Percentiles rank a stretch among this genome's conserved stretches.
Conservation (phyloP, 2,113 vertebrate genomes). For the Picathartes gymnocephalus region DNA sequence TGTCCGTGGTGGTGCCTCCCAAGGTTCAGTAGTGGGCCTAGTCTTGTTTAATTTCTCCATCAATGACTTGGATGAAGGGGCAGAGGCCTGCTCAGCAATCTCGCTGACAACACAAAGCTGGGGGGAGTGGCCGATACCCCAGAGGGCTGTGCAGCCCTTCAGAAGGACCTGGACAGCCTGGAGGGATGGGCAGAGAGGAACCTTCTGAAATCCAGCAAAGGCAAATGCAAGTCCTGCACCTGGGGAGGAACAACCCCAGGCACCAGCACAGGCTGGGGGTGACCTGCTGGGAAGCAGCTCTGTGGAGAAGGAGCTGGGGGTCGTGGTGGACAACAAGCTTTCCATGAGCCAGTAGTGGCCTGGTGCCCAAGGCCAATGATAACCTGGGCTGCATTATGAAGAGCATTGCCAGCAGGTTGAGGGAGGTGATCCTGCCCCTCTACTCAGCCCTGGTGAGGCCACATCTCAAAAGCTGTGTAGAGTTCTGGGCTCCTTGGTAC, state of each 20-base stretch:
- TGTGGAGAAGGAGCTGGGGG: neutral
- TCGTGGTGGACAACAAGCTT: neutral
- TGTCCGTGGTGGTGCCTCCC: rapidly evolving
- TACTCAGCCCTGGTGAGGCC: neutral
- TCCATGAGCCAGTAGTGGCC: neutral
- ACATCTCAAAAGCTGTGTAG: neutral
- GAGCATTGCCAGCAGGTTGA: rapidly evolving
- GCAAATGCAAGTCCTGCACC: neutral
- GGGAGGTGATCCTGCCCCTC: neutral
- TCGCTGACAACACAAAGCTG: neutral
- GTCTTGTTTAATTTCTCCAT: neutral
- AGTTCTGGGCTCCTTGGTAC: neutral
- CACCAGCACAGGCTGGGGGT: neutral
- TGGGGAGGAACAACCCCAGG: neutral
- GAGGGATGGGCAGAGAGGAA: neutral
- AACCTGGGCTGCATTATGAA: rapidly evolving
- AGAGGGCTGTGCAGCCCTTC: neutral
- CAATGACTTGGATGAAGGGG: neutral
- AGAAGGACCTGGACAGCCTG: neutral
- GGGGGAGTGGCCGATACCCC: neutral
- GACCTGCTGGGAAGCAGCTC: neutral
- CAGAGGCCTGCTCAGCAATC: neutral
- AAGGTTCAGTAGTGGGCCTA: neutral
- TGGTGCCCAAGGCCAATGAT: neutral
- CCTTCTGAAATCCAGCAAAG: neutral